A percentile compares a stretch with the other conserved stretches of the same genome.
These are phyloP conservation scores for Charadrius vociferus DNA, from an alignment of 2,113 vertebrate genomes.

Conservation along the genomic window DNA sequence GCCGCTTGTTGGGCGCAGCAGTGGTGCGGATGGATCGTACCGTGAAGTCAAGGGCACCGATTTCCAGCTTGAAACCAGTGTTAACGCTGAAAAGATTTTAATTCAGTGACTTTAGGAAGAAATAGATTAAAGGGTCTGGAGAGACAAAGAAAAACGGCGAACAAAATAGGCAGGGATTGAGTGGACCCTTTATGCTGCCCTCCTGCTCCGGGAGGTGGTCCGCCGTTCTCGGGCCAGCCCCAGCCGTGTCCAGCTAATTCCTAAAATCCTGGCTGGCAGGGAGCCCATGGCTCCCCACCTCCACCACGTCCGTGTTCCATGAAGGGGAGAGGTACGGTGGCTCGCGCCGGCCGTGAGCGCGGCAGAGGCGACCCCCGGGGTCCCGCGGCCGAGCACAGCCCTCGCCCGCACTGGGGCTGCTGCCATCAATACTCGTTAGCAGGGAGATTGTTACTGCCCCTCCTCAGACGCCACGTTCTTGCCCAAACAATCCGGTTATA, in stretches of 20 bases:
- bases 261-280: background rate
- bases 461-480: background rate
- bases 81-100: background rate
- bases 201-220: background rate
- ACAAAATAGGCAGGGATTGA: accelerated
- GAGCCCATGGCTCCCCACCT: background rate
- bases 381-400: background rate
- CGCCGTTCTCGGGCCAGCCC: accelerated
- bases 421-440: background rate
- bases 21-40: background rate
- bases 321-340: background rate
- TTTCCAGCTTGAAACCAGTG: background rate
- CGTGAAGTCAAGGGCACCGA: accelerated
- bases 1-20: background rate
- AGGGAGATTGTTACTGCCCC: background rate
- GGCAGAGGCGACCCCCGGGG: too few species aligned
- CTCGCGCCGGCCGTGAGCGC: background rate
- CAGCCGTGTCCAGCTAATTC: accelerated
- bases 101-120: background rate
- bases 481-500: background rate
- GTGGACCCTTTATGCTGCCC: background rate
- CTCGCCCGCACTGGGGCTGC: accelerated
- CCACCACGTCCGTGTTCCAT: accelerated
- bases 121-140: background rate
- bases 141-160: background rate